phyloP scores from a whole-genome alignment of 1,140 invertebrate species.

The Zophobas morio region DNA sequence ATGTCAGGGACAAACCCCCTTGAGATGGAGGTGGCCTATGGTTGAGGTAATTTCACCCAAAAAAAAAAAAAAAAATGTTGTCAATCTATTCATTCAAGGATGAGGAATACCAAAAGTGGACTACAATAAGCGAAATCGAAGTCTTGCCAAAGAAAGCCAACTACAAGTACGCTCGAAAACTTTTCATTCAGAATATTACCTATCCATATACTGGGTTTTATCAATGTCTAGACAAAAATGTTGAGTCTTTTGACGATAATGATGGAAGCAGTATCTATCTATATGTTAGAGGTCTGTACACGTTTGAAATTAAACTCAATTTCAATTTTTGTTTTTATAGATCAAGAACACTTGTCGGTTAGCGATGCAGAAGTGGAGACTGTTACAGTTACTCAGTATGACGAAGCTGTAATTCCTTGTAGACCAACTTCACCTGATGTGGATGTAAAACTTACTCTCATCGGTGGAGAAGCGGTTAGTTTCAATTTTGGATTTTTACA shows the following conservation, averaged over 20 bases:
- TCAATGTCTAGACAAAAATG: slow-evolving; percentile 62
- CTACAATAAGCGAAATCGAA: slow-evolving; percentile 66
- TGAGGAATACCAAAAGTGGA: slow-evolving; percentile 65
- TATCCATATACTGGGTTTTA: slow-evolving; percentile 63
- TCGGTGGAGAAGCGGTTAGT: slow-evolving; percentile 62
- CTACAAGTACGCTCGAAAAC: slow-evolving; percentile 69
- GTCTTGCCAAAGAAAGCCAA: slow-evolving; percentile 71
- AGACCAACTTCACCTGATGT: slow-evolving; percentile 78
- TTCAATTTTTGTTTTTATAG: slow-evolving; percentile 64
- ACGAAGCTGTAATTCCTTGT: slow-evolving; percentile 74
- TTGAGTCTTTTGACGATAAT: slow-evolving; percentile 67
- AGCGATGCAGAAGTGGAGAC: slow-evolving; percentile 64
- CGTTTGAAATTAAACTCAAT: slow-evolving; percentile 19
- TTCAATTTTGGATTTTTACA: slow-evolving; percentile 18
- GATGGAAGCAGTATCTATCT: slow-evolving; percentile 74
- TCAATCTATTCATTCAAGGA: slow-evolving; percentile 69
- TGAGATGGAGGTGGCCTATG: slow-evolving; percentile 68
- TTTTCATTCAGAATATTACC: slow-evolving; percentile 68
- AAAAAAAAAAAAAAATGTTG: slow-evolving; percentile 58
- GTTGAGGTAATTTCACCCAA: slow-evolving; percentile 1
- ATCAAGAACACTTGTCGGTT: slow-evolving; percentile 71
- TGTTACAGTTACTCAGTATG: slow-evolving; percentile 66
- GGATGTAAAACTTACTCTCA: slow-evolving; percentile 70
- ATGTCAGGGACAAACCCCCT: slow-evolving; percentile 69
- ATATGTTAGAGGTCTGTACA: slow-evolving; percentile 77